Evolutionary conservation across 2,797 vertebrate genomes (phyloP), one percentile per base, ranked within the genome.

Genomic region (Lerista edwardsae): DNA sequence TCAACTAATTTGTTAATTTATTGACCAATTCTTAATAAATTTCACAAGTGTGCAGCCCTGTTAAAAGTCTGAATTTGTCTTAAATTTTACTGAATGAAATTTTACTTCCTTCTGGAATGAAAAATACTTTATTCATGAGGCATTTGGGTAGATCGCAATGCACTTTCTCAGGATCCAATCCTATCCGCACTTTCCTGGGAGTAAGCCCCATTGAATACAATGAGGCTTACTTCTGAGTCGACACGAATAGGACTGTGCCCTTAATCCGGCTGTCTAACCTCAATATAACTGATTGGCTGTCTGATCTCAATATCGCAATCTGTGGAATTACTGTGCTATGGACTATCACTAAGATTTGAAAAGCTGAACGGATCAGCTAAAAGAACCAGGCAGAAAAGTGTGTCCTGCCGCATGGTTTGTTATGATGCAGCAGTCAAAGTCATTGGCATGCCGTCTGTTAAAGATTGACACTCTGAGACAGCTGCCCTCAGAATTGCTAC

Each of bases 401-500:
- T 23, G 69, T 82, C 79, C 64, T 78, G 80, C 59, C 31, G 34
- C 6, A 71, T 36, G 51, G 14, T 44, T 19, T 82, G 68, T 80
- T 67, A 83, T 68, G 31, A 36, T 78, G 0, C 23, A 84, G 87
- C 74, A 72, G 80, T 86, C 90, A 57, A 73, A 84, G 59, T 47
- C 76, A 25, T 0, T 84, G 86, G 78, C 44, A 55, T 31, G 34
- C 36, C 0, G 19, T 7, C 29, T 41, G 71, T 74, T 84, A 61
- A 68, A 47, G 82, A 82, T 21, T 17, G 55, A 15, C 57, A 39
- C 75, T 71, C 75, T 0, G 51, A 57, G 84, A 61, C 2, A 17
- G 85, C 86, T 87, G 90, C 89, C 83, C 87, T 87, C 27, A 6
- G 39, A 69, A 88, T 41, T 62, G 68, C 71, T 27, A 44, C 84